A percentile compares a stretch with the other conserved stretches of the same genome.
Evolutionary conservation across 2,113 vertebrate genomes (phyloP).

Genomic region (Hirundichthys speculiger): DNA sequence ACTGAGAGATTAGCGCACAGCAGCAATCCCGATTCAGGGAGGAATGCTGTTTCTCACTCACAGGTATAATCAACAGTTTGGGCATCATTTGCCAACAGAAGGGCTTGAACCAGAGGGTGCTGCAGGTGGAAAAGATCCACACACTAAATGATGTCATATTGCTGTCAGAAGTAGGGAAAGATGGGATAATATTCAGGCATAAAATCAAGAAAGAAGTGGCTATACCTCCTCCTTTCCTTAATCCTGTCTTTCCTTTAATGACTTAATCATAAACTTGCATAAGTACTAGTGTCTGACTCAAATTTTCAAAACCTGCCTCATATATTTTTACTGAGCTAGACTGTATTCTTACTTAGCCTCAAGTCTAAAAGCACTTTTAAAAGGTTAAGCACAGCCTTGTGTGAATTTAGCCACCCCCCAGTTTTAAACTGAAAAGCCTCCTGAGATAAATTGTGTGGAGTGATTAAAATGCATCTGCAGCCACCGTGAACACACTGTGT

Average conservation of each 20-base stretch:
- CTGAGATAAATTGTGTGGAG: conserved; percentile 46
- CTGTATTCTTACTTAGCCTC: conserved; percentile 15
- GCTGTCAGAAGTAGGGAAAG: conserved; percentile 1
- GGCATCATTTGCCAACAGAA: conserved; percentile 27
- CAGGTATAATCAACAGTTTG: conserved; percentile 34
- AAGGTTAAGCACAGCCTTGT: conserved; percentile 39
- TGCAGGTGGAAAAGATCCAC: conserved; percentile 31
- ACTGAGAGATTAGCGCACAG: conserved; percentile 52
- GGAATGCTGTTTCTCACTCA: conserved; percentile 42
- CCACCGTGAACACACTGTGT: conserved; percentile 56
- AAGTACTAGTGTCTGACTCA: conserved; percentile 26
- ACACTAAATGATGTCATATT: conserved; percentile 22
- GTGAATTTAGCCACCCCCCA: conserved; percentile 38
- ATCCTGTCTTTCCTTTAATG: conserved; percentile 33
- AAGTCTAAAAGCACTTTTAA: conserved; percentile 39
- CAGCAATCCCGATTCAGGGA: conserved; percentile 32
- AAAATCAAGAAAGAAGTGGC: conserved; percentile 9
- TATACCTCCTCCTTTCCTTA: conserved; percentile 20
- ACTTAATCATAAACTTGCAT: conserved; percentile 43
- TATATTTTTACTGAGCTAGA: conserved; percentile 28
- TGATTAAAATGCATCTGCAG: conserved; percentile 66
- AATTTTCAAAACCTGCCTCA: conserved; percentile 18
- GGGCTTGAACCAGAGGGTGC: conserved; percentile 30
- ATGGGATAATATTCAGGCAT: conserved; percentile 4
- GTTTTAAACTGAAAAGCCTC: conserved; percentile 39